These are phyloP conservation scores for Epinotia demarniana DNA, from an alignment of 2,888 invertebrate species.

Conservation along the genomic window DNA sequence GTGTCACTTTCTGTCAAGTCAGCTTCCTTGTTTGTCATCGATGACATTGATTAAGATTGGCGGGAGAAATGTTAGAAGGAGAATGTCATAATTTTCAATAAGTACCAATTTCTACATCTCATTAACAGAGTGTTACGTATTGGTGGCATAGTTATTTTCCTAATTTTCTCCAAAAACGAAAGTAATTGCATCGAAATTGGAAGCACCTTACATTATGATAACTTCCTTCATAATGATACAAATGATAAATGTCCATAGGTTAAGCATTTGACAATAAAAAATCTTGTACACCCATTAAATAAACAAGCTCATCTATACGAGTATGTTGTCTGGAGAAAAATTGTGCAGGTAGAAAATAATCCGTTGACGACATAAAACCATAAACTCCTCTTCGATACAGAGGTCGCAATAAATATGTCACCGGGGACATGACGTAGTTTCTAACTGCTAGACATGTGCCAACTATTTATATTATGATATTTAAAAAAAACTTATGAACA, in stretches of 20 bases:
- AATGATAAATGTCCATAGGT: conserved; percentile 35
- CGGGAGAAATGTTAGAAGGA: too few relatives aligned
- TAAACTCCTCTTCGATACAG: conserved; percentile 47
- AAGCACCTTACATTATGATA: background rate
- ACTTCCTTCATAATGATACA: background rate
- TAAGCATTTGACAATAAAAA: conserved; percentile 43
- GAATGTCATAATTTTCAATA: too few relatives aligned
- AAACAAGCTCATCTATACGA: conserved; percentile 41
- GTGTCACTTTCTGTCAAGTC: too few relatives aligned
- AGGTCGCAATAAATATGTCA: conserved; percentile 50
- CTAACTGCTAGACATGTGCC: conserved; percentile 57
- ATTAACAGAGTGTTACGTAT: too few relatives aligned
- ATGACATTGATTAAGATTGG: too few relatives aligned
- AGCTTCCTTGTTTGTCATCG: too few relatives aligned
- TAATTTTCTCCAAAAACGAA: too few relatives aligned
- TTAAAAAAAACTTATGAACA: conserved; percentile 60
- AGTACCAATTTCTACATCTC: too few relatives aligned
- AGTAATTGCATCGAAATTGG: too few relatives aligned
- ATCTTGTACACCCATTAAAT: conserved; percentile 45
- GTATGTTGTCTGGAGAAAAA: conserved; percentile 20
- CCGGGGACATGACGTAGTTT: conserved; percentile 44
- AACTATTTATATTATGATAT: conserved; percentile 72
- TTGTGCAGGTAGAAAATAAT: conserved; percentile 37
- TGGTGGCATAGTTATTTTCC: too few relatives aligned
- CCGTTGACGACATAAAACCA: conserved; percentile 33